Evolutionary conservation across 2,797 vertebrate genomes (phyloP).

Genomic region (Diglossa cyanea): DNA sequence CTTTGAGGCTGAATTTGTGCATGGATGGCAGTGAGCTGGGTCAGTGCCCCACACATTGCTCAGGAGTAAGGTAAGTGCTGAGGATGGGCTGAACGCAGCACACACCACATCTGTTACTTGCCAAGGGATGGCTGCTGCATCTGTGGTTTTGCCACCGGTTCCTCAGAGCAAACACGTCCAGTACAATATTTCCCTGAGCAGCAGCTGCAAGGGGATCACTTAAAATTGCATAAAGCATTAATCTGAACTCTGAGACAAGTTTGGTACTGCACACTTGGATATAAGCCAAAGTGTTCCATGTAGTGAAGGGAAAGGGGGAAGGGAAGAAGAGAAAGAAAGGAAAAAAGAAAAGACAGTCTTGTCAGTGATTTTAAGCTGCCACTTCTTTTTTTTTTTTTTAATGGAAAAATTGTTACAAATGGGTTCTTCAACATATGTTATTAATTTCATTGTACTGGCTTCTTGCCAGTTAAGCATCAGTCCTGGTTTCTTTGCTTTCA

Average conservation of each 20-base stretch:
- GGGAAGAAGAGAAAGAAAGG: conserved; percentile 36
- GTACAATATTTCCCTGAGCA: not conserved
- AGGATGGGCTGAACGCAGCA: not conserved
- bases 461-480: conserved; percentile 78
- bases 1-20: not conserved
- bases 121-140: not conserved
- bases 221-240: conserved; percentile 59
- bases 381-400: conserved; percentile 68
- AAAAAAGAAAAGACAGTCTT: conserved; percentile 70
- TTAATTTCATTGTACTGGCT: conserved; percentile 80
- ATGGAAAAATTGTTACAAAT: conserved; percentile 82
- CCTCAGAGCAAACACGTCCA: not conserved
- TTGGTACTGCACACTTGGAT: conserved; percentile 45
- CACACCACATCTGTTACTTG: not conserved
- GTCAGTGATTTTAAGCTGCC: conserved; percentile 78
- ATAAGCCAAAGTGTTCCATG: conserved; percentile 32
- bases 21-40: not conserved
- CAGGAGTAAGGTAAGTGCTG: not conserved
- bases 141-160: conserved; percentile 13
- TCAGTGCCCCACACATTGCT: conserved; percentile 3
- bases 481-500: conserved; percentile 78
- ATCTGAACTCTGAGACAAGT: conserved; percentile 62
- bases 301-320: conserved; percentile 4
- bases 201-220: conserved; percentile 41
- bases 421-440: conserved; percentile 82